Base-by-base conservation (phyloP, 1,140 invertebrate species). In the Arion vulgaris region DNA sequence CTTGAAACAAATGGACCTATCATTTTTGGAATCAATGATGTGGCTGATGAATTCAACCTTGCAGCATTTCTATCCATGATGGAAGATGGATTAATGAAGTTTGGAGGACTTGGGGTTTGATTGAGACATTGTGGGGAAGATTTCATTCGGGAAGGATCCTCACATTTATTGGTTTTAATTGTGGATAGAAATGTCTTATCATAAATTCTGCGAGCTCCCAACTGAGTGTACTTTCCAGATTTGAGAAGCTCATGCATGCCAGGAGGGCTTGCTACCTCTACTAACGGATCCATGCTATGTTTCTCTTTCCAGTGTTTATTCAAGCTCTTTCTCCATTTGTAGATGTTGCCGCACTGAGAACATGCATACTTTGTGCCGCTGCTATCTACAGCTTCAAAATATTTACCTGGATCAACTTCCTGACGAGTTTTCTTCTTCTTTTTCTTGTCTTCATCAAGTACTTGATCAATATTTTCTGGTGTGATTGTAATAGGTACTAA, bases 291-390 rank as follows among this genome's bases (percentile, higher is more conserved):
- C 26, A 86, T 87, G 81, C 85, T 88, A 85, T 92, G 92, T 77
- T 92, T 92, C 77, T 92, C 92, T 86, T 92, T 92, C 92, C 92
- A 92, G 82, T 92, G 92, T 85, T 92, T 92, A 83, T 92, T 92
- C 0, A 92, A 83, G n/a, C 90, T 91, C 76, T 92, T 92, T 57
- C 91, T 83, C 91, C 92, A 92, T 84, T 92, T 92, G 84, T 92
- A 92, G 39, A 91, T 88, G 85, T 92, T 92, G 0, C 91, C 91
- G 87, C 92, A 92, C 69, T 90, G 90, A 13, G 92, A 92, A 82
- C 92, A 92, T 1, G 91, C 91, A 88, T 90, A 92, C 81, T 92
- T 92, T 0, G 89, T 89, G 36, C 89, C 90, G 76, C 85, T 83
- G 68, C 91, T 90, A 83, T 91, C 89, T 39, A 88, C 85, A 4